Base-by-base conservation (phyloP, 2,888 invertebrate species). In the Drosophila neutralis region DNA sequence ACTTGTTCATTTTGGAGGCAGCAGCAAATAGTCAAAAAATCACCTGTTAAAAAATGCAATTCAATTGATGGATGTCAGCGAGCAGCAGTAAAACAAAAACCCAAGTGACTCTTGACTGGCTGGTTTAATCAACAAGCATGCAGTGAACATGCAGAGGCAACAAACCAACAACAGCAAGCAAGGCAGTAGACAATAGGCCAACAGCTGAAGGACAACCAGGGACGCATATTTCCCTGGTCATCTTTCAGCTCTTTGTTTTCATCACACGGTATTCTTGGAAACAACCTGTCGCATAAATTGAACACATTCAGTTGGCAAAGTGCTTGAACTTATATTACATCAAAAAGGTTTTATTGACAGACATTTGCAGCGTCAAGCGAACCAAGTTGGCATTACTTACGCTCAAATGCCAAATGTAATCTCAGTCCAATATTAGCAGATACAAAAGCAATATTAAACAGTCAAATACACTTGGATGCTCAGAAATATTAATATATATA, bases 51-150 rank as follows among this genome's bases (percentile, higher is more conserved):
- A 45, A 38, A 45, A 13, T 15, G 7, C 45, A 45, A 70, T 66
- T 61, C 60, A 69, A 88, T 80, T 78, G 65, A 63, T 75, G 49
- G 56, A 77, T 78, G 73, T 76, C 73, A 73, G 65, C 68, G 72
- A 69, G 59, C 29, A 63, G 27, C 42, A 58, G 35, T n/a, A 13
- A 15, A 24, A 15, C 45, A 45, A 8, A 24, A 24, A 15, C 4
- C 1, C 4, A 2, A 24, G 15, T 15, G 45, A 45, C 45, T 24
- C 15, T 24, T 15, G 45, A 8, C 24, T 4, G 8, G 7, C 13
- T 45, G 8, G 45, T 15, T 15, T 24, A 15, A 45, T 45, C 45
- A 45, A 45, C 45, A 45, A 45, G 24, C 45, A 45, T 15, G 2
- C 15, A 24, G 24, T 24, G 45, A 8, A 45, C 15, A 27, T 27